Conservation (phyloP, 23 tunicate genomes). For the Ascidia mentula region DNA sequence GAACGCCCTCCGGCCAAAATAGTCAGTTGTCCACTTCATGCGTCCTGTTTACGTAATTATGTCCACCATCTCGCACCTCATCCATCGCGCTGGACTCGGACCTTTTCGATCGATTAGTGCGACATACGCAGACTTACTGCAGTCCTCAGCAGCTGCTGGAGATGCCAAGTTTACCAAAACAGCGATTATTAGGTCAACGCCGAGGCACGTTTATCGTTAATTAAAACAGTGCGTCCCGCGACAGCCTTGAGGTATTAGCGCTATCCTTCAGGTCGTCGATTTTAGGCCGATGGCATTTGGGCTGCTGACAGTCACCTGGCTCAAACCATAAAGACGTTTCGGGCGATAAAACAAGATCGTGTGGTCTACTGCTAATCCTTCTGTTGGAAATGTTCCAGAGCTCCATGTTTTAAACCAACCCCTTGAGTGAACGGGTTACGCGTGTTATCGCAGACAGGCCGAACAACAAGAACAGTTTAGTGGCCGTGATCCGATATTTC, state of each 20-base stretch:
- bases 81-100: background rate
- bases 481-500: no score
- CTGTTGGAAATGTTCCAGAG: background rate
- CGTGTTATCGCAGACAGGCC: background rate
- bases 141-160: constrained; percentile 2
- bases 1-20: background rate
- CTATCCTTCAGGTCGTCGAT: background rate
- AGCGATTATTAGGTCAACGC: background rate
- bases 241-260: background rate
- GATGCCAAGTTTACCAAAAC: background rate
- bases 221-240: background rate
- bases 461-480: background rate
- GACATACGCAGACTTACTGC: background rate
- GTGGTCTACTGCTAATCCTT: background rate
- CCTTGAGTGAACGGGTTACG: background rate
- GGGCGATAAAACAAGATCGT: background rate
- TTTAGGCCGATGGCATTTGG: background rate
- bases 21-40: background rate
- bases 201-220: background rate
- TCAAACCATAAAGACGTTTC: background rate
- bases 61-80: background rate
- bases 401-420: background rate
- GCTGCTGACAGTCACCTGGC: constrained; percentile 1
- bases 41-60: background rate
- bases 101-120: background rate